Base-by-base conservation (phyloP, 1,140 invertebrate genomes). In the Drosophila obscura region DNA sequence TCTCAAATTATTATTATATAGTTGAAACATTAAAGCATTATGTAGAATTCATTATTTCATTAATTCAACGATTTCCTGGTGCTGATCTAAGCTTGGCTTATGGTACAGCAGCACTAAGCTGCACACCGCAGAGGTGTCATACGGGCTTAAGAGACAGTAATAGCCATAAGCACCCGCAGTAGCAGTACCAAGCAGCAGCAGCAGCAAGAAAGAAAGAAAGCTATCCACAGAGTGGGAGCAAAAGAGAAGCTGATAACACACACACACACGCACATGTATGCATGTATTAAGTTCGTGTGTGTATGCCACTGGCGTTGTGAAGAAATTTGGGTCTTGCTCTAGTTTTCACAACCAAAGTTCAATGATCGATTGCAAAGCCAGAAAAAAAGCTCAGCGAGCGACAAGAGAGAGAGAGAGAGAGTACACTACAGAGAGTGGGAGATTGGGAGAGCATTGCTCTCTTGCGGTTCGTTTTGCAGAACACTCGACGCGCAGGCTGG, bases 271-370 rank as follows among this genome's bases (percentile, higher is more conserved):
- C 13, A 19, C 19, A 61, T 60, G 48, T 19, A 5, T 2, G 31
- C 44, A 43, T 49, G 60, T 22, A 46, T 39, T 46, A 11, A 16
- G 24, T 15, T 3, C 13, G 44, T 57, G 24, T 56, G 31, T 64
- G 46, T 52, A 44, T 67, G 50, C 62, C 62, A 76, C 49, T 73
- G 57, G 63, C 66, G 71, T 68, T 78, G 63, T 81, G 50, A 77
- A 82, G 78, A 90, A 90, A 90, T 90, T 83, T 90, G 79, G 87
- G 87, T 90, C 87, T 90, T 90, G 87, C 87, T 90, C 87, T 90
- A 90, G 78, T 90, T 90, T 90, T 90, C 81, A 80, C 78, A 87
- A 87, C 67, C 82, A 87, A 87, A 90, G 87, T 90, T 90, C 87
- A 90, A 82, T 87, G 87, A 90, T 90, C 87, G 82, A 80, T 82